Base-by-base conservation (phyloP, 2,797 vertebrate genomes). In the Tragelaphus oryx region DNA sequence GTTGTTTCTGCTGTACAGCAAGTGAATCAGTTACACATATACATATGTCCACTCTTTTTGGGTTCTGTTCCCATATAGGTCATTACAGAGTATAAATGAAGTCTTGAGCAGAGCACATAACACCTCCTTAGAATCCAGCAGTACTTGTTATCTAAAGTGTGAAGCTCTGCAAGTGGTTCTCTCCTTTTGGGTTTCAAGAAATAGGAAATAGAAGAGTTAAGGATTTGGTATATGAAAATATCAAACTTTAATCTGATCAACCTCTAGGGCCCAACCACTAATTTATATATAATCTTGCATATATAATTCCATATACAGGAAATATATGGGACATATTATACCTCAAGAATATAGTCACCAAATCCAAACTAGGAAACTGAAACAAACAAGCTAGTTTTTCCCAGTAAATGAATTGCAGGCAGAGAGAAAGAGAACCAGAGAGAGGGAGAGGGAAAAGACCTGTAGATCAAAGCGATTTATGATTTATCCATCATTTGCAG, bases 181-280 rank as follows among this genome's bases (percentile, higher is more conserved):
- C 57, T 92, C 20, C 13, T 3, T 2, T 28, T 54, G 37, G 30
- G 13, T 78, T 95, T 95, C 50, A 94, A 91, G 82, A 94, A 91
- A 68, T 46, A 92, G 44, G 75, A 93, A 91, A 81, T 86, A 75
- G 74, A 88, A 91, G 18, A 82, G 54, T 94, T 92, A 65, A 92
- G 46, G 78, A 88, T 95, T 37, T 95, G 62, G 54, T 50, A 33
- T 8, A 48, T 92, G 54, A 95, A 92, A 95, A 91, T 93, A 59
- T 59, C 41, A 80, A 54, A 90, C 17, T 86, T 95, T 33, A 94
- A 92, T 65, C 65, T 80, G 33, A 87, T 84, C 46, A 92, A 79
- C 50, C 78, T 74, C 52, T 93, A 82, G 33, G 78, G 22, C 65
- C 54, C 50, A 55, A 44, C 68, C 80, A 59, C 48, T 86, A 37